A percentile compares a stretch with the other conserved stretches of the same genome.
Evolutionary conservation across 2,113 vertebrate species (phyloP).

Genomic region (Gracilinanus agilis): DNA sequence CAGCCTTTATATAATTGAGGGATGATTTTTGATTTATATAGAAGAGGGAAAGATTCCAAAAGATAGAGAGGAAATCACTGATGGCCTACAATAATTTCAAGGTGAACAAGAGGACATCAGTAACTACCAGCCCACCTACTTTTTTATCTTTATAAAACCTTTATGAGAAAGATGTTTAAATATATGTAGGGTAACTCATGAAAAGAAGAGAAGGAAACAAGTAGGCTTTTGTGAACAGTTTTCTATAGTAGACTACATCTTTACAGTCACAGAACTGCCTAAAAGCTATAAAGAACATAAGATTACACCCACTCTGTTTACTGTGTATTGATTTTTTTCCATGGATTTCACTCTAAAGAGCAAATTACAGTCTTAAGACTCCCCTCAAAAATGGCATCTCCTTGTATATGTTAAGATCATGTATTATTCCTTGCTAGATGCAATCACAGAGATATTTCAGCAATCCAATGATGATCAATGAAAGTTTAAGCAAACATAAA

Average conservation of each 20-base stretch:
- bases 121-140: background rate
- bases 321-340: background rate
- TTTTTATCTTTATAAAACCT: background rate
- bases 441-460: background rate
- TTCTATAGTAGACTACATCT: background rate
- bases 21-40: background rate
- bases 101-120: background rate
- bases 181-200: background rate
- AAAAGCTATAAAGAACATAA: background rate
- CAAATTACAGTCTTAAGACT: background rate
- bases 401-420: background rate
- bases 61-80: background rate
- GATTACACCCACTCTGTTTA: background rate
- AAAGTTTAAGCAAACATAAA: background rate
- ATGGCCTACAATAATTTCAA: background rate
- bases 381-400: background rate
- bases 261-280: background rate
- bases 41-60: background rate
- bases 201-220: background rate
- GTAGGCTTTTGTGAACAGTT: background rate
- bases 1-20: background rate
- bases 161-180: background rate
- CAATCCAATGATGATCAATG: background rate
- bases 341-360: background rate
- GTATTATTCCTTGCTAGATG: background rate